Evolutionary conservation across 64 coral and sea anemone genomes (phyloP), one percentile per base, ranked within the genome.

Genomic region (Montipora foliosa): DNA sequence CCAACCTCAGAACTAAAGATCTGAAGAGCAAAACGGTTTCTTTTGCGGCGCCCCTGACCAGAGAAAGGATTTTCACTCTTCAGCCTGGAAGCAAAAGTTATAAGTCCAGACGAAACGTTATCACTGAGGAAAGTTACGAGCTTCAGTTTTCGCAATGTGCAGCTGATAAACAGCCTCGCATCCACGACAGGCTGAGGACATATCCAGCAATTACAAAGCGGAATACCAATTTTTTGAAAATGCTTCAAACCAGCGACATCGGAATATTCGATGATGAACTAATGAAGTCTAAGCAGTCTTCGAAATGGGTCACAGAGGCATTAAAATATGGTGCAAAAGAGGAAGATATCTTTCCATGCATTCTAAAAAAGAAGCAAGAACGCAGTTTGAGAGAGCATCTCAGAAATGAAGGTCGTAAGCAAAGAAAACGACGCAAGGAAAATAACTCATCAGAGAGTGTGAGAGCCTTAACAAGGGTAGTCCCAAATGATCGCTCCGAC

Each of bases 211-310:
- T 17, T 47, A 25, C 44, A 68, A 78, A 76, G 89, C 6, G 47
- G 48, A 79, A 82, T 14, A 94, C 82, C 2, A 88, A 61, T 19
- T 97, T 94, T 20, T 47, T 97, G 59, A 84, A 94, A 94, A 97
- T 97, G 95, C 71, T 97, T 45, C 94, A 97, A 77, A 88, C 76
- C 37, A 97, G 89, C 47, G 83, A 81, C 47, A 25, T 74, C 77
- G 95, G 95, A 76, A 97, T 97, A 88, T 97, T 91, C 85, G 95
- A 97, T n/a, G 25, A 79, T 17, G 81, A 85, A 48, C 24, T 67
- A 20, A 83, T 89, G 84, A 53, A 80, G 29, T 13, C 11, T 21
- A 92, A 97, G 16, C 82, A 82, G 17, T 79, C 57, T 13, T 97
- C 95, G 6, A 79, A 88, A 74, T 97, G 95, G 95, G 78, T 97